Evolutionary conservation across 2,113 vertebrate genomes (phyloP), one percentile per base, ranked within the genome.

Genomic region (Seriola dumerili): DNA sequence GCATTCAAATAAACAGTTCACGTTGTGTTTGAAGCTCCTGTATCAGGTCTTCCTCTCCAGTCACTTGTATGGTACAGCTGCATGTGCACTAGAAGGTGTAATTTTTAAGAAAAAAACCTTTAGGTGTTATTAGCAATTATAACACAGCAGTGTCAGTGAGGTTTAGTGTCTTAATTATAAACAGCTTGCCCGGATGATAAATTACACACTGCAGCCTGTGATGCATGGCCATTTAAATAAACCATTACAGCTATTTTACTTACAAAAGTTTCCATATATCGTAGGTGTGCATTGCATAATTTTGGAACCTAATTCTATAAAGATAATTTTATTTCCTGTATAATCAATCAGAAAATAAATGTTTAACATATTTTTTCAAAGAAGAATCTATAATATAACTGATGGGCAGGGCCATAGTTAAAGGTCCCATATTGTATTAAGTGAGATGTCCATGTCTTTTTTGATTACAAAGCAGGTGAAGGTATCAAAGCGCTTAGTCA

Each of bases 1-100:
- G 78, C 50, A 8, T 68, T 80, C 59, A 75, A 64, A 73, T 65
- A 73, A 80, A 85, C 72, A 62, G 11, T 55, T 64, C 55, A 71
- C 9, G 17, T 29, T 50, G 78, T 25, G 32, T 29, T 58, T 59
- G 70, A 76, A 78, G 77, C 58, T 81, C 1, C 66, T 14, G 61
- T 29, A 66, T 81, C 69, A 63, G 71, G 78, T 92, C 46, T 78
- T 77, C 59, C 29, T 72, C 23, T 75, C 19, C 9, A 8, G 23
- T 46, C 59, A 48, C 68, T 87, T 74, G 63, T 69, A 44, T 17
- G 44, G 12, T 23, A 17, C 54, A 67, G 59, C 64, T 76, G 72
- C 38, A 21, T 65, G 50, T 23, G 38, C 0, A 7, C 71, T 48
- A 21, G 32, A 44, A 48, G 38, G 68, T 29, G 29, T 29, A 29